Base-by-base conservation (phyloP, 2,888 invertebrate genomes). In the Cephonodes hylas region DNA sequence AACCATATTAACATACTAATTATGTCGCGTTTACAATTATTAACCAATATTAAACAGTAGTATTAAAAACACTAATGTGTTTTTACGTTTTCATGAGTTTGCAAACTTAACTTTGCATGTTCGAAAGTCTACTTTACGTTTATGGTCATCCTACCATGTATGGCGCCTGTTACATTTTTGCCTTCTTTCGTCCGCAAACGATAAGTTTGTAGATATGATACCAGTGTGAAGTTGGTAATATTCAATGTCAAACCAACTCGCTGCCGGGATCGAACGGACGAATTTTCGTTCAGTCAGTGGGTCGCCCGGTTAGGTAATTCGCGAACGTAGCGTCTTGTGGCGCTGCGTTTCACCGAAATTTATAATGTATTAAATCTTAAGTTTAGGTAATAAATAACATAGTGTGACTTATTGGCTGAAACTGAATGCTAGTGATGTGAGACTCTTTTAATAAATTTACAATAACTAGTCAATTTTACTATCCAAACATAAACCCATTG, bases 261-360 rank as follows among this genome's bases (percentile, higher is more conserved):
- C 83, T 81, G 68, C 83, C 82, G 77, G 71, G 75, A 81, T 83
- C 81, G 84, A 84, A 76, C 76, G 70, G 69, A 67, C 68, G 65
- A 69, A 71, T 63, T 65, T 66, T 71, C 71, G 71, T 76, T 75
- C 75, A 76, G 75, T 75, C 77, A 80, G 83, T 83, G 76, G 79
- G 79, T 75, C 79, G 83, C 74, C 75, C 76, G 80, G 73, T 74
- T 65, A 64, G 62, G 60, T 62, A 42, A 63, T 63, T 48, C 65
- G 66, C 70, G 75, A 68, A 70, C 68, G 69, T 69, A 66, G 53
- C 68, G 64, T 65, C 53, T 31, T 59, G 59, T 48, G 64, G 71
- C 74, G 71, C 74, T 76, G 76, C 78, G 75, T 27, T 31, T 27
- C 31, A 18, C 18, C 53, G 53, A 7, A 18, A 27, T 67, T 75